Percentiles rank a stretch among this genome's conserved stretches.
phyloP scores from a whole-genome alignment of 2,888 invertebrate genomes.

The Plebejus melissa region DNA sequence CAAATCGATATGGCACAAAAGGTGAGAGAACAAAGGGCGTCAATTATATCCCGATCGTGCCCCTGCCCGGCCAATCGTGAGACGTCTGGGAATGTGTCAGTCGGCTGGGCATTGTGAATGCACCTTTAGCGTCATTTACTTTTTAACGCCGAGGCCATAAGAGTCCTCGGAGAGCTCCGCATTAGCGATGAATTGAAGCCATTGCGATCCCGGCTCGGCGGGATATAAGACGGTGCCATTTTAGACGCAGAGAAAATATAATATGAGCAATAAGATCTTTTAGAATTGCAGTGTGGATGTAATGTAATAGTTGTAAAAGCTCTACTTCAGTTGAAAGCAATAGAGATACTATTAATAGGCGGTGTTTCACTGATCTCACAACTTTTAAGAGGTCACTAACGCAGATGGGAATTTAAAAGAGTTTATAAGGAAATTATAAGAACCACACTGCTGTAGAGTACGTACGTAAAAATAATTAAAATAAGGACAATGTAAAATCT shows the following conservation, averaged over 20 bases:
- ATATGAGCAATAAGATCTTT: neutral
- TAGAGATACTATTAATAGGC: too few species aligned
- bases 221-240: neutral
- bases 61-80: conserved; percentile 15
- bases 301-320: neutral
- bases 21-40: conserved; percentile 12
- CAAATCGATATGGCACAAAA: conserved; percentile 9
- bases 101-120: conserved; percentile 31
- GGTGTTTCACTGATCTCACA: too few species aligned
- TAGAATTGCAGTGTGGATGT: neutral
- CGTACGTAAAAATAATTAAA: too few species aligned
- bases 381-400: too few species aligned
- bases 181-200: conserved; percentile 48
- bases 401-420: too few species aligned
- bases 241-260: neutral
- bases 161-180: conserved; percentile 42
- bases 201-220: conserved; percentile 24
- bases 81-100: conserved; percentile 19
- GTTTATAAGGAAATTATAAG: too few species aligned
- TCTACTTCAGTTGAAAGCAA: too few species aligned
- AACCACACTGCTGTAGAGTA: too few species aligned
- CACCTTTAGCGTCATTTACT: conserved; percentile 46
- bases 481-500: too few species aligned
- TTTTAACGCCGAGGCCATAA: conserved; percentile 40
- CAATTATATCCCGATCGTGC: conserved; percentile 17